Base-by-base conservation (phyloP, 2,113 vertebrate genomes). In the Chlorodrepanis virens region DNA sequence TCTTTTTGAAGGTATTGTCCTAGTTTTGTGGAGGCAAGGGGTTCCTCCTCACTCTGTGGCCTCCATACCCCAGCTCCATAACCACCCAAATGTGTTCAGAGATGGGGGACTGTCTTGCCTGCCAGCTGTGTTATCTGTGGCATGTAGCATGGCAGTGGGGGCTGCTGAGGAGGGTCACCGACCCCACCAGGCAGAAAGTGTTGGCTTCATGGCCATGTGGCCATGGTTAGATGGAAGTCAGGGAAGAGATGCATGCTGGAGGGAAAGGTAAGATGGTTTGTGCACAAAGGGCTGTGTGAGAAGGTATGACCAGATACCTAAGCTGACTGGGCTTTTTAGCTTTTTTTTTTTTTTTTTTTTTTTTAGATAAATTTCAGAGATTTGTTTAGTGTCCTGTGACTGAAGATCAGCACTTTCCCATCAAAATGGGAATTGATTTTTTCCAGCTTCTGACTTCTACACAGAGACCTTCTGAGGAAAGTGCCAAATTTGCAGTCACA, bases 101-200 rank as follows among this genome's bases (percentile, higher is more conserved):
- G 25, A 27, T 18, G 20, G 17, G 19, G 10, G 6, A 19, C 23
- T 57, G 39, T 4, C 53, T 44, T 61, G 39, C 37, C 52, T 71
- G 33, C 20, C 49, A n/a, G 39, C 19, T 83, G 42, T 28, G 4
- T 57, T 72, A 29, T 5, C 71, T 68, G 11, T 80, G 68, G 21
- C 17, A 4, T 8, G 5, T 4, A 29, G 16, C 31, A 40, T 0
- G 1, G 7, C 45, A 25, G 15, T 29, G 4, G 35, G 10, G 39
- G 35, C 27, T 61, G 20, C 28, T 14, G 4, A 63, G 39, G 35
- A 49, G n/a, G 18, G 4, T 4, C 39, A 64, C 6, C 1, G 24
- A 35, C 6, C 29, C 24, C 2, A 0, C 21, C 0, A 1, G 12
- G 29, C 33, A 82, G 52, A 63, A 79, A 82, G 10, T 6, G 3